Base-by-base conservation (phyloP, 2,797 vertebrate species). In the Bryconaethiops microstoma region DNA sequence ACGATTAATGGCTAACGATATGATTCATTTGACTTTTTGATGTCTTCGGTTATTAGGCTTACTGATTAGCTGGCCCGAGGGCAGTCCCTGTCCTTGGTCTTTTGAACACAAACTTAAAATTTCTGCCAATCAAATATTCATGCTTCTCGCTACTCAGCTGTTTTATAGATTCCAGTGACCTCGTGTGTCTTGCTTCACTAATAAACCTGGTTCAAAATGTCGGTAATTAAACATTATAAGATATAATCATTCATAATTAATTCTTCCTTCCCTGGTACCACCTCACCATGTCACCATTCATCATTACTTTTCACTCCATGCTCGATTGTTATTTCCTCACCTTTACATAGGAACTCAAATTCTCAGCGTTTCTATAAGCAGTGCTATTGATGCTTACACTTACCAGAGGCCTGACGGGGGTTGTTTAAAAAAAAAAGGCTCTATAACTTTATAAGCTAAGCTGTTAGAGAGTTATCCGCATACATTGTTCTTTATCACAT, bases 41-140 rank as follows among this genome's bases (percentile, higher is more conserved):
- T 81, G 79, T 71, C 57, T 81, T 63, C n/a, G 57, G 17, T 63
- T 55, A 76, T 76, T 81, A 71, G 74, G 21, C 17, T 23, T 52
- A 35, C 70, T 76, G 42, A 76, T 81, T 76, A 63, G 50, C 50
- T 12, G 9, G 16, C n/a, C 57, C 29, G 59, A 81, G 55, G 73
- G 45, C 73, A 52, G 19, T 16, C 19, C 23, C 25, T 62, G 45
- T 75, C 57, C 42, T 64, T 75, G 42, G 17, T 23, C 42, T 29
- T 39, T 16, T 45, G 55, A 52, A 29, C 64, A 62, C 54, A 39
- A 14, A 25, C 29, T 29, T 54, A 39, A 50, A 23, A 55, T 35
- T 55, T 39, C 50, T 21, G 23, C 50, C 71, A 57, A 59, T 73
- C 71, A 57, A 39, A 39, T 73, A 57, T 59, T 57, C 71, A 55